A percentile compares a stretch with the other conserved stretches of the same genome.
phyloP scores from a whole-genome alignment of 2,797 vertebrate genomes.

The Emydoidea blandingii region DNA sequence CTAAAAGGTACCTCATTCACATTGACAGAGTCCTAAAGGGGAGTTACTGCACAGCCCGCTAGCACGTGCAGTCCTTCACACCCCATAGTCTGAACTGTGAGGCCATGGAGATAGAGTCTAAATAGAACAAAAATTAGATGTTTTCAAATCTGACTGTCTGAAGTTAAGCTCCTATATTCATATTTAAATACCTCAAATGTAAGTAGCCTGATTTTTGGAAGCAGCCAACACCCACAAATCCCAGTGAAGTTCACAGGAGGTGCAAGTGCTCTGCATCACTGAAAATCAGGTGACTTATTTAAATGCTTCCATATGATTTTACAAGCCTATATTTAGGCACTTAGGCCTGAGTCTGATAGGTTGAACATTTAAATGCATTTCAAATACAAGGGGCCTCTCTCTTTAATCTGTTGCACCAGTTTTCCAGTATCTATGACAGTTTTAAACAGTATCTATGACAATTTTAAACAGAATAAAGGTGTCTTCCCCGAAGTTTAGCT shows the following conservation, averaged over 20 bases:
- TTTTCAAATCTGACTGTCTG: not conserved
- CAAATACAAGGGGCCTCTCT: not conserved
- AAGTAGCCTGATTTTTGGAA: not conserved
- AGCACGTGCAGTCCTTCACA: not conserved
- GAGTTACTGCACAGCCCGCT: not conserved
- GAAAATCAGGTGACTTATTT: not conserved
- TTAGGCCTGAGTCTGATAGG: not conserved
- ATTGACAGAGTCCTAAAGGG: not conserved
- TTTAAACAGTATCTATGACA: not conserved
- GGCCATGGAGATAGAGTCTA: not conserved
- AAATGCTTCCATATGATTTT: not conserved
- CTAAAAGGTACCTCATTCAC: not conserved
- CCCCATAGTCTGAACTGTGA: not conserved
- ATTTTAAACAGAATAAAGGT: not conserved
- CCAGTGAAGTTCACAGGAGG: constrained; percentile 12
- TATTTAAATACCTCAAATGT: not conserved
- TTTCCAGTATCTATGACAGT: not conserved
- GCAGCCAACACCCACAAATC: not conserved
- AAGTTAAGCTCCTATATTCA: constrained; percentile 6
- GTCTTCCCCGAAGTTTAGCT: not conserved
- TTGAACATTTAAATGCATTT: not conserved
- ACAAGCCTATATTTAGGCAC: not conserved
- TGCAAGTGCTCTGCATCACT: not conserved
- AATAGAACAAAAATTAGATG: not conserved
- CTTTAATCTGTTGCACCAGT: not conserved